Evolutionary conservation across 2,888 invertebrate genomes (phyloP), one percentile per base, ranked within the genome.

Genomic region (Parnassius apollo): DNA sequence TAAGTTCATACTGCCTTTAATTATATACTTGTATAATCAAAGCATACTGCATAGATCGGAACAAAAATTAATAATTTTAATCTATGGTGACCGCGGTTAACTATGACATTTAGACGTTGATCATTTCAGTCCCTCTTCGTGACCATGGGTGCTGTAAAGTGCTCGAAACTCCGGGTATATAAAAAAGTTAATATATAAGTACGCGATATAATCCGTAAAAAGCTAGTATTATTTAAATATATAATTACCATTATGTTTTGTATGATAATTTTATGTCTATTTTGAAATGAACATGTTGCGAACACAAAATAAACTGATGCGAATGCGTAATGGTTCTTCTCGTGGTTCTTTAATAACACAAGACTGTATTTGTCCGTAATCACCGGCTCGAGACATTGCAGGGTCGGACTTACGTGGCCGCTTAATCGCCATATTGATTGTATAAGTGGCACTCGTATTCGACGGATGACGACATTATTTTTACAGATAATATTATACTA

Each of bases 391-490:
- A 53, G 62, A 56, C 62, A 52, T 59, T 51, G 25, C 65, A 49
- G 44, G 51, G 44, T 49, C 56, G 54, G 9, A 45, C 53, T 50
- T 64, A 57, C 61, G 57, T 64, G 25, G 58, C 57, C 65, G 64
- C 55, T 61, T 60, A 67, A 59, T 59, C 55, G 64, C 65, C 62
- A 60, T 65, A 68, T 64, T 70, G 68, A 70, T 68, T 62, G 62
- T 53, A 9, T 68, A 70, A 70, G 66, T 68, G 67, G 62, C 57
- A 58, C 64, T 67, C 64, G 66, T 66, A 61, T 56, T 60, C 57
- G 57, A 55, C 64, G 67, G 67, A 65, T 66, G 65, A 66, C 62
- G 59, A 70, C 66, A 67, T 69, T 69, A 66, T 69, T 62, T 65
- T 58, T 61, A 52, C 65, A 49, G 54, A 63, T 63, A 67, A 67